These are phyloP conservation scores for Drosophila atripex DNA, from an alignment of 2,888 invertebrate species.

Conservation along the genomic window DNA sequence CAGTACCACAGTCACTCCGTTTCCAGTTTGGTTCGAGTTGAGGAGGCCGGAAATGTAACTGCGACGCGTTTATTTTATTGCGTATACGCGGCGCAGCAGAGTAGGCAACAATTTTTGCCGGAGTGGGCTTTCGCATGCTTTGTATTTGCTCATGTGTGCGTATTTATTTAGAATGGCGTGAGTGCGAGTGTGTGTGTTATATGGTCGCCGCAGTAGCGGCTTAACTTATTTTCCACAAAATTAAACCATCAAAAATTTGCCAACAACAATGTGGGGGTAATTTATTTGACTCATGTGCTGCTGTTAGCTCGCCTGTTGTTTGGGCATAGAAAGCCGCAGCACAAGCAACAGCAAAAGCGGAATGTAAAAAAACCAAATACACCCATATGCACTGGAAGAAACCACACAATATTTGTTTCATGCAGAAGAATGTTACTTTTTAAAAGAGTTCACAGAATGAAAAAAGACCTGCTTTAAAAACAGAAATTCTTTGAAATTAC, in stretches of 20 bases:
- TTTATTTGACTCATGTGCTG: conserved; percentile 78
- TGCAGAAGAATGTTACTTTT: no score
- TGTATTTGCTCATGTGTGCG: conserved; percentile 43
- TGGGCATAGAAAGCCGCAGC: conserved; percentile 62
- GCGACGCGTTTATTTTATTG: conserved; percentile 77
- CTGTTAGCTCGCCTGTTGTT: conserved; percentile 66
- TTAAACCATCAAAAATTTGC: conserved; percentile 81
- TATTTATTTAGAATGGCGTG: conserved; percentile 17
- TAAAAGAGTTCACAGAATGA: no score
- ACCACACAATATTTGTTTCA: conserved; percentile 24
- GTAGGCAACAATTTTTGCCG: conserved; percentile 64
- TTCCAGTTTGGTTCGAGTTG: neutral
- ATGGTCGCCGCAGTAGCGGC: conserved; percentile 72
- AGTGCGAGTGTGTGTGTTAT: conserved; percentile 45
- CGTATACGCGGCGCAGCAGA: conserved; percentile 67
- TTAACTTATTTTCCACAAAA: conserved; percentile 81
- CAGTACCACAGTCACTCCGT: conserved; percentile 3
- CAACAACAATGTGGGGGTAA: conserved; percentile 78
- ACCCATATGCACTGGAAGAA: conserved; percentile 29
- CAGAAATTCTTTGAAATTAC: neutral
- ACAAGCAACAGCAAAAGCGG: conserved; percentile 21
- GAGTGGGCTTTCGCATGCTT: conserved; percentile 29
- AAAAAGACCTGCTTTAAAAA: neutral
- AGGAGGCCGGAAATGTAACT: conserved; percentile 68
- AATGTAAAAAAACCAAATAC: conserved; percentile 37